Base-by-base conservation (phyloP, 2,113 vertebrate genomes). In the Mirounga angustirostris region DNA sequence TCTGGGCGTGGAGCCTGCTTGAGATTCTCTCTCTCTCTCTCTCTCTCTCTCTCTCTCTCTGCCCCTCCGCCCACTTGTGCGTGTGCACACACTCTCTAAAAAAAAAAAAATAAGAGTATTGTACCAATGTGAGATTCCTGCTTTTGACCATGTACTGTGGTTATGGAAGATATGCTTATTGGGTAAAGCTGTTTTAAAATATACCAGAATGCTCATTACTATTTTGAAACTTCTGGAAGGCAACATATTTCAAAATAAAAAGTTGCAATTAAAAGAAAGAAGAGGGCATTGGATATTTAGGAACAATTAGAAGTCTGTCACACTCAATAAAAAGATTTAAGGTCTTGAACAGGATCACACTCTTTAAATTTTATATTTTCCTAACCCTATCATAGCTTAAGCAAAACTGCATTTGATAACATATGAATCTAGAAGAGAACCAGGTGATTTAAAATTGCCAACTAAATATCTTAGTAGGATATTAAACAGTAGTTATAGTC, bases 361-460 rank as follows among this genome's bases (percentile, higher is more conserved):
- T 6, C 76, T 67, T 81, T 30, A n/a, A 73, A 87, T 82, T 80
- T 94, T 5, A 6, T 59, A 83, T 94, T 94, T 95, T 19, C 56
- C 11, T 92, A 69, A 74, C 10, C 84, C 10, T 40, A 40, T 0
- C 67, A 12, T 73, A 52, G 14, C 67, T 92, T 93, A 79, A 61
- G 50, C 11, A 78, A 78, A 89, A 63, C 71, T 79, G 13, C 50
- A 65, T 67, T 95, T 91, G 92, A 52, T 94, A 86, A 89, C 61
- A 78, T 28, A 78, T 30, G 50, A 89, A 71, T 36, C 14, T 74
- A 76, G 56, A 58, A 56, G 24, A 89, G 93, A 74, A 85, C 4
- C 26, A 86, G 50, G n/a, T 58, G 36, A 85, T 76, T 89, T 94
- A 93, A 95, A 95, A 89, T 63, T 59, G 8, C n/a, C 63, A 97